Evolutionary conservation across 2,113 vertebrate species (phyloP).

Genomic region (Chionomys nivalis): DNA sequence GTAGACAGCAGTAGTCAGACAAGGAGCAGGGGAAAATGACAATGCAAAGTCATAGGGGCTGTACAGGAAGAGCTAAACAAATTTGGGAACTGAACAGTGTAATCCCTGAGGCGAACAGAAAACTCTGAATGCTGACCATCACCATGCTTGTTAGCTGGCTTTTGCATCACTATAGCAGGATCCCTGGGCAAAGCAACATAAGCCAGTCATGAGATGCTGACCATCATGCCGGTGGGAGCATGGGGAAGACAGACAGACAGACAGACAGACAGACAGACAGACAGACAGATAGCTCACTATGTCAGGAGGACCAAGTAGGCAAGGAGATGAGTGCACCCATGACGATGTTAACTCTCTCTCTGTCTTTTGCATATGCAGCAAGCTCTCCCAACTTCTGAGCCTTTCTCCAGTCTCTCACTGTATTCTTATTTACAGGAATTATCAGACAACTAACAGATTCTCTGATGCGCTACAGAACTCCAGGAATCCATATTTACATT

Average conservation of each 20-base stretch:
- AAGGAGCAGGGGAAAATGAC: not conserved
- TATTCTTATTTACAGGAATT: not conserved
- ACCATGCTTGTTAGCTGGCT: not conserved
- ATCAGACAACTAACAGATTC: not conserved
- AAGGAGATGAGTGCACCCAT: too few species aligned
- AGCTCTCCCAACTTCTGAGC: not conserved
- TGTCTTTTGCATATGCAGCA: not conserved
- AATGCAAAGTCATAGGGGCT: not conserved
- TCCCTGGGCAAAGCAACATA: too few species aligned
- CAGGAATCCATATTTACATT: not conserved
- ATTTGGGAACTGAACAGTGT: not conserved
- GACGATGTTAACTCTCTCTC: not conserved
- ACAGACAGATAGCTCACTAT: too few species aligned
- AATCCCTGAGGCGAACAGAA: not conserved
- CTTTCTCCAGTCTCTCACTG: not conserved
- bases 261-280: too few species aligned
- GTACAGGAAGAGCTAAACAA: not conserved
- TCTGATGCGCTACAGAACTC: not conserved
- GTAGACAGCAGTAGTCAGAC: not conserved
- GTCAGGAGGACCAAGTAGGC: not conserved
- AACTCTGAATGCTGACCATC: not conserved
- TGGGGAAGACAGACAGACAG: not conserved
- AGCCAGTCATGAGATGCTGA: not conserved
- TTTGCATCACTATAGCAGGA: too few species aligned
- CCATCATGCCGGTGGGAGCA: not conserved